These are phyloP conservation scores for Muntiacus reevesi DNA, from an alignment of 2,113 vertebrate genomes.

Conservation along the genomic window DNA sequence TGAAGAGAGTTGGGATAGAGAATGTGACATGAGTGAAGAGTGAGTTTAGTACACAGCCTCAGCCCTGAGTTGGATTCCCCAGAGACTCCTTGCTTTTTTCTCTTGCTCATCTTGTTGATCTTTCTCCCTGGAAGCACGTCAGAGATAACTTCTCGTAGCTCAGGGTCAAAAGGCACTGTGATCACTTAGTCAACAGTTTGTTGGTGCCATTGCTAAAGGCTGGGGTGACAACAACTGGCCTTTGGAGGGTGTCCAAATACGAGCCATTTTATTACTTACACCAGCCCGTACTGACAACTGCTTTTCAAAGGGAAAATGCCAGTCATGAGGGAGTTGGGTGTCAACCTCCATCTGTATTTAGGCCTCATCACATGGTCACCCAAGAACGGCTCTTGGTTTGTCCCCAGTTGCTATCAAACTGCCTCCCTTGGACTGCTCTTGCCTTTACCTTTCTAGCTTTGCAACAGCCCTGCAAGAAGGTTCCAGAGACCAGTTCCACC, in stretches of 20 bases:
- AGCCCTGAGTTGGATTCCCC: neutral
- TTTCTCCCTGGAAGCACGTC: neutral
- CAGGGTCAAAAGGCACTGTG: neutral
- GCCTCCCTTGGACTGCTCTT: neutral
- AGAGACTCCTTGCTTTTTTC: neutral
- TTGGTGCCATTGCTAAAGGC: conserved; percentile 40
- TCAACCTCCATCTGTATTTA: neutral
- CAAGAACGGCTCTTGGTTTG: neutral
- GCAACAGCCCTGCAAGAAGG: neutral
- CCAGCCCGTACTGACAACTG: neutral
- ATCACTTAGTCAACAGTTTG: neutral
- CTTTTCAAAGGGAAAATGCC: conserved; percentile 49
- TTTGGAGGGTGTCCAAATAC: conserved; percentile 9
- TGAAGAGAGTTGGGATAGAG: neutral
- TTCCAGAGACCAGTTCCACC: neutral
- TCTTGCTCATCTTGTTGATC: neutral
- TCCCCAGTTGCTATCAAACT: neutral
- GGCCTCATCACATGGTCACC: conserved; percentile 16
- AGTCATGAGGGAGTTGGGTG: neutral
- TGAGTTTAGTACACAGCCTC: neutral
- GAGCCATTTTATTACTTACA: conserved; percentile 40
- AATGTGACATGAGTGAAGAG: neutral
- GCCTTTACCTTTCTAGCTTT: neutral
- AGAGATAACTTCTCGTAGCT: conserved; percentile 4
- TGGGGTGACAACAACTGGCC: conserved; percentile 19